These are phyloP conservation scores for Polypedilum vanderplanki DNA, from an alignment of 1,140 invertebrate species.

Conservation along the genomic window DNA sequence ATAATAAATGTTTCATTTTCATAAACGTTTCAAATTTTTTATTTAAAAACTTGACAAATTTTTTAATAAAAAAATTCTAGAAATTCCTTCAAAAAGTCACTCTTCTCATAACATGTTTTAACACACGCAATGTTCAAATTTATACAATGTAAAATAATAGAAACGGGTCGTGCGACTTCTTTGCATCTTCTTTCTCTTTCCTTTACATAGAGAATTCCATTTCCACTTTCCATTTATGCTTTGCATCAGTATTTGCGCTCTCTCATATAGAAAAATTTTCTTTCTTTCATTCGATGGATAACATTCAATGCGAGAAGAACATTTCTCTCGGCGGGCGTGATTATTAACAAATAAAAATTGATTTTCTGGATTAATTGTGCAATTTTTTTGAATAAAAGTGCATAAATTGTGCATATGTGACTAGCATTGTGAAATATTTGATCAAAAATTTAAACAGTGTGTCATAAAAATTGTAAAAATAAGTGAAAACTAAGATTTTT, in stretches of 20 bases:
- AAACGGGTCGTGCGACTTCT: background rate
- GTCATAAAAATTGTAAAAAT: background rate
- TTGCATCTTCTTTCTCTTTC: too few species aligned
- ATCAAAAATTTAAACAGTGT: background rate
- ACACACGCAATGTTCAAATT: background rate
- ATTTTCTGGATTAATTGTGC: slow-evolving; percentile 7
- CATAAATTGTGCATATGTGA: background rate
- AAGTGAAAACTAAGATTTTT: slow-evolving; percentile 15
- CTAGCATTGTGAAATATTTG: background rate
- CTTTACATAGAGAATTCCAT: too few species aligned
- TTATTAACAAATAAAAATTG: background rate
- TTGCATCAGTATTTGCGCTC: too few species aligned
- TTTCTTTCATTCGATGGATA: background rate
- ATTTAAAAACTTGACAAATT: background rate
- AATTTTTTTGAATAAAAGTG: background rate
- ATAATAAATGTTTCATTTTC: too few species aligned
- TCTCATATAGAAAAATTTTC: too few species aligned
- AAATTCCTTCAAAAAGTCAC: background rate
- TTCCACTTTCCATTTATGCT: too few species aligned
- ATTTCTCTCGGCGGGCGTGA: background rate
- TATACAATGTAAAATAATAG: background rate
- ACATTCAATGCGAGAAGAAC: slow-evolving; percentile 4
- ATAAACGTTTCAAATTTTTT: background rate
- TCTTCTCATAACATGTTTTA: background rate
- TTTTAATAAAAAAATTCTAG: background rate